Base-by-base conservation (phyloP, 2,797 vertebrate genomes). In the Thripadectes ignobilis region DNA sequence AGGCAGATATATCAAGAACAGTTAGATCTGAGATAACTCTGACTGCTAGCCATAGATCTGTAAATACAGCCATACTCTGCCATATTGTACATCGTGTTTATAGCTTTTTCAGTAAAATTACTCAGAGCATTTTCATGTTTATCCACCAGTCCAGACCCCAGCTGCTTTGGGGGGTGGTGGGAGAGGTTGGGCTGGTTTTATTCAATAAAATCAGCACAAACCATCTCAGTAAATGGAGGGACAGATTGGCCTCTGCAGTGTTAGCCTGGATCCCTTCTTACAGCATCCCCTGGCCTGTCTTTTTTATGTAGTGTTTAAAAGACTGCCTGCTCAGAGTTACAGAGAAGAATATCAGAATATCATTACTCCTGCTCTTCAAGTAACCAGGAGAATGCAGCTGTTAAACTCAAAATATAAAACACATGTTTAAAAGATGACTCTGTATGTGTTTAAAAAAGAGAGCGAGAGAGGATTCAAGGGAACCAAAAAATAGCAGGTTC, bases 401-500 rank as follows among this genome's bases (percentile, higher is more conserved):
- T 89, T 89, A 95, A 96, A 95, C 78, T 92, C 89, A 46, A 90
- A 96, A 91, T 94, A 52, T 74, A 90, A 96, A 96, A 92, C 54
- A 92, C 95, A 96, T 95, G 94, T 97, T 96, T 97, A 97, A 97
- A 97, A 97, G 96, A 96, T 96, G 96, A 93, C 95, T 97, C 93
- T 85, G 77, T 92, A 52, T 93, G 68, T 96, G 85, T 93, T 97
- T 95, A 96, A 97, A 92, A 90, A 95, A 96, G 95, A 92, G 85
- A 95, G 93, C 52, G 90, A 96, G 95, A 95, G 96, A 97, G 93
- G 96, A 96, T 98, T 98, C 97, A 94, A 96, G 93, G 97, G 96
- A 97, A 97, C 97, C 96, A 85, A 93, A 96, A 97, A 98, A 97
- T 97, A 98, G 97, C 96, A 97, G 91, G 96, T 98, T 97, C 98